Conservation (phyloP, 1,140 invertebrate genomes). For the Papilio dardanus region DNA sequence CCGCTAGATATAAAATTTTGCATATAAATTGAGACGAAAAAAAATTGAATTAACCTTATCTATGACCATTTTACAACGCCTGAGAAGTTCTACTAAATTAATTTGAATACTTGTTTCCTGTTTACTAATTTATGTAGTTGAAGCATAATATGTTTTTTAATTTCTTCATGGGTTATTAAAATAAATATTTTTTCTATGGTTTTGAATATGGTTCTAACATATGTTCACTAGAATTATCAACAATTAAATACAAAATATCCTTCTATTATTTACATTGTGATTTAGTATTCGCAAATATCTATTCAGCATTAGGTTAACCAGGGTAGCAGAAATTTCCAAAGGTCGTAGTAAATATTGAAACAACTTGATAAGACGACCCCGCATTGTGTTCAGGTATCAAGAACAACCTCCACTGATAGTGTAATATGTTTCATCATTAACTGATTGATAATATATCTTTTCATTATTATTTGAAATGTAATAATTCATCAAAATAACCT, state of each 20-base stretch:
- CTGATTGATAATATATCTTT: not conserved
- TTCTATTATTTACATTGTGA: no score
- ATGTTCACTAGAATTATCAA: not conserved
- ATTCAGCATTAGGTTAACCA: slow-evolving; percentile 37
- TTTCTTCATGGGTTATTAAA: not conserved
- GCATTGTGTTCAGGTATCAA: slow-evolving; percentile 53
- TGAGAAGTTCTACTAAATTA: slow-evolving; percentile 17
- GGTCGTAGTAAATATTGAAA: slow-evolving; percentile 66
- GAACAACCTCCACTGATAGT: slow-evolving; percentile 30
- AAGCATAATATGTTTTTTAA: not conserved
- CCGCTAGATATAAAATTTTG: not conserved
- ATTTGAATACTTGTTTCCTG: slow-evolving; percentile 1
- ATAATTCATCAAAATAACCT: not conserved
- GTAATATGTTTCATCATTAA: slow-evolving; percentile 34
- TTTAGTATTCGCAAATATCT: slow-evolving; percentile 27
- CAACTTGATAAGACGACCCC: slow-evolving; percentile 60
- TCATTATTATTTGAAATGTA: slow-evolving; percentile 8
- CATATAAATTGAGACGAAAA: slow-evolving; percentile 6
- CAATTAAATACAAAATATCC: not conserved
- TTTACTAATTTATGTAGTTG: not conserved
- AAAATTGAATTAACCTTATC: slow-evolving; percentile 6
- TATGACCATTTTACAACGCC: not conserved
- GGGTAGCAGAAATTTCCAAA: slow-evolving; percentile 62
- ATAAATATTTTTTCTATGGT: not conserved
- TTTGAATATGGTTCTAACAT: not conserved